phyloP scores from a whole-genome alignment of 2,797 vertebrate species.

The Phataginus tricuspis region DNA sequence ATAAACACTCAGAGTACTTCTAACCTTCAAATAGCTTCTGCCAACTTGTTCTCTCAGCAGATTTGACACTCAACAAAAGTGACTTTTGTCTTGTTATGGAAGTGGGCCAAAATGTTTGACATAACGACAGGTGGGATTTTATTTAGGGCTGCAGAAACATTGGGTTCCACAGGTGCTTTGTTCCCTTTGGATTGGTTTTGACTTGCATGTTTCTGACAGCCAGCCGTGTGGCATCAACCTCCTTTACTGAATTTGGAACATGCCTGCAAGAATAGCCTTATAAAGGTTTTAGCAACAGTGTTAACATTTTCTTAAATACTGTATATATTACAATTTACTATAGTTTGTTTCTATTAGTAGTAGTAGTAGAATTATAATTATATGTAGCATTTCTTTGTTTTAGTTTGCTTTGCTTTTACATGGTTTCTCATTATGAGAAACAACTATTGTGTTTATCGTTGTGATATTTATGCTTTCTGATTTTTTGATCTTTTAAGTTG shows the following conservation, averaged over 20 bases:
- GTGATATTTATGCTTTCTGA: conserved; percentile 20
- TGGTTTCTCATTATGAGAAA: conserved; percentile 15
- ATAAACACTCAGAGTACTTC: conserved; percentile 73
- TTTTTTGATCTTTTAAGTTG: conserved; percentile 18
- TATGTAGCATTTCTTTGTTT: not conserved
- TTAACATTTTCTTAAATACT: conserved; percentile 72
- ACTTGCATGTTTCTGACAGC: conserved; percentile 89
- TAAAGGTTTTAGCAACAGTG: conserved; percentile 58
- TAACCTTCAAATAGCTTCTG: conserved; percentile 73
- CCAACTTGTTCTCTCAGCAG: conserved; percentile 75
- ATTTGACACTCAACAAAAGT: conserved; percentile 86
- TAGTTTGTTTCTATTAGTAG: not conserved
- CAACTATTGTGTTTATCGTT: conserved; percentile 47
- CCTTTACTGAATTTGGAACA: conserved; percentile 89
- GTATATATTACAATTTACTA: conserved; percentile 42
- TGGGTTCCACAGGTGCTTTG: conserved; percentile 86
- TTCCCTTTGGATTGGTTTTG: conserved; percentile 90
- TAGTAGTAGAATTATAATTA: conserved; percentile 4
- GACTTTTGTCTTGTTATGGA: conserved; percentile 87
- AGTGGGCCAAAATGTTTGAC: conserved; percentile 84
- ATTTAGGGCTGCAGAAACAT: conserved; percentile 85
- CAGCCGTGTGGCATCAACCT: conserved; percentile 87
- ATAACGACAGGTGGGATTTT: conserved; percentile 86
- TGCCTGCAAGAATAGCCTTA: conserved; percentile 83
- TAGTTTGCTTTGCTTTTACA: not conserved